Evolutionary conservation across 1,140 invertebrate species (phyloP).

Genomic region (Diabrotica undecimpunctata): DNA sequence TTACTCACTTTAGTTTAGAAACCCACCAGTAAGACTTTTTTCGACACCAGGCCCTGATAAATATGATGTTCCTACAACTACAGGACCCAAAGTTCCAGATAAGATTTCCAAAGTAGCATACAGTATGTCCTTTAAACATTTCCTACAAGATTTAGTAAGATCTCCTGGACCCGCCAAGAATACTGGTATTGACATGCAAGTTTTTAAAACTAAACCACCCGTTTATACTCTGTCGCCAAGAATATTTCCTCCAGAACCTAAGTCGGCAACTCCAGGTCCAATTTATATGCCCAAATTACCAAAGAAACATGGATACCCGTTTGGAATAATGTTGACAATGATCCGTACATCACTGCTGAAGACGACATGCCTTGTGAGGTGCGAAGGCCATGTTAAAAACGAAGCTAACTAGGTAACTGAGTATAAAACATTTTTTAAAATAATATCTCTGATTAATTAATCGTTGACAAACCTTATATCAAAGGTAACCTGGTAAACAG

Average conservation of each 20-base stretch:
- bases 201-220: constrained; percentile 42
- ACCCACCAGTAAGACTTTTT: constrained; percentile 26
- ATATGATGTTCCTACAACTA: constrained; percentile 50
- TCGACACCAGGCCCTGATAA: constrained; percentile 59
- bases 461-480: no score
- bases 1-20: constrained; percentile 55
- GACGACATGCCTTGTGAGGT: constrained; percentile 40
- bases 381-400: constrained; percentile 8
- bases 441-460: no score
- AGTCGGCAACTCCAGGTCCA: constrained; percentile 46
- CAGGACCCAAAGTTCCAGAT: constrained; percentile 46
- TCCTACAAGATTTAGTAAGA: constrained; percentile 10
- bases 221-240: constrained; percentile 46
- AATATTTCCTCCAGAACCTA: constrained; percentile 23
- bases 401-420: neutral
- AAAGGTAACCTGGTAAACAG: no score
- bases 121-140: constrained; percentile 46
- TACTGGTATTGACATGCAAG: constrained; percentile 36
- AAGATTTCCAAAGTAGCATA: constrained; percentile 47
- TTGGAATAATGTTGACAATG: constrained; percentile 34
- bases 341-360: constrained; percentile 42
- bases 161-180: constrained; percentile 61
- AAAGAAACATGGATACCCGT: constrained; percentile 38
- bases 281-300: constrained; percentile 45
- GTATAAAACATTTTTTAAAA: neutral